Evolutionary conservation across 2,797 vertebrate species (phyloP).

Genomic region (Mormyrus proboscirostris): DNA sequence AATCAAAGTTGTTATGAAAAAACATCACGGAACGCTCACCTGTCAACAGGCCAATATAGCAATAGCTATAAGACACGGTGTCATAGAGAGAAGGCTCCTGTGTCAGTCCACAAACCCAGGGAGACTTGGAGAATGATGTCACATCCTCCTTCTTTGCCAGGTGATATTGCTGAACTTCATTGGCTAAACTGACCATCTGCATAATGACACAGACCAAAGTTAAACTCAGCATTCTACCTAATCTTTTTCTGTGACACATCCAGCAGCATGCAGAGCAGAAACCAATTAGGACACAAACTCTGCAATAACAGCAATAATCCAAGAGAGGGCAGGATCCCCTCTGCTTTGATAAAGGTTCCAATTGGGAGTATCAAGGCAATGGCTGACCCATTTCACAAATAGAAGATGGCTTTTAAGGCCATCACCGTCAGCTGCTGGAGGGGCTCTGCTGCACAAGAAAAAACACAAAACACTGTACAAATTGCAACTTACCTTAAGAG

Average conservation of each 20-base stretch:
- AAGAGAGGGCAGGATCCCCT: conserved; percentile 7
- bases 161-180: conserved; percentile 73
- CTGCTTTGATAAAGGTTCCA: neutral
- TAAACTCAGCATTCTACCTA: neutral
- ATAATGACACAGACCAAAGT: neutral
- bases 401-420: neutral
- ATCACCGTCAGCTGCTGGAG: neutral
- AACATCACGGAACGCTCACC: conserved; percentile 54
- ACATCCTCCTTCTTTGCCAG: conserved; percentile 72
- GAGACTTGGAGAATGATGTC: conserved; percentile 63
- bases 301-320: neutral
- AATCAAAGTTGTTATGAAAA: neutral
- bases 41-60: conserved; percentile 83
- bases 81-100: conserved; percentile 71
- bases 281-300: neutral
- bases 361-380: neutral
- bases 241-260: neutral
- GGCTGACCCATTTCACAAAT: neutral
- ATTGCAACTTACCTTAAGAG: conserved; percentile 69
- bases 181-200: conserved; percentile 85
- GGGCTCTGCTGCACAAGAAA: neutral
- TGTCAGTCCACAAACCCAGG: conserved; percentile 56
- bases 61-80: conserved; percentile 80
- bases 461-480: neutral
- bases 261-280: neutral